Conservation (phyloP, 2,797 vertebrate species). For the Helostoma temminkii region DNA sequence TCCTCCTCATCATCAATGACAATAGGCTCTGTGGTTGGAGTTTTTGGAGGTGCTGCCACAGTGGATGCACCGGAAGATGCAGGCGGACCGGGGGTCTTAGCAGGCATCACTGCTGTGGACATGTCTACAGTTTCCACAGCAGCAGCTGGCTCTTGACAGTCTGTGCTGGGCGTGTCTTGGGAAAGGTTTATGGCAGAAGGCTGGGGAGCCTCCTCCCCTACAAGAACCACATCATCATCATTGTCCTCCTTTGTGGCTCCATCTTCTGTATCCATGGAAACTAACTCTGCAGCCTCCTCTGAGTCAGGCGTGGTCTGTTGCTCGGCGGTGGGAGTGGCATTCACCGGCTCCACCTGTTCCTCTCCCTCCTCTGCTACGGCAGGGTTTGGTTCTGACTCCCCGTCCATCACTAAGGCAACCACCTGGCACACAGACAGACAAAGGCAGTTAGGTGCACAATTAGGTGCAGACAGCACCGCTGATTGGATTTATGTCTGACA, state of each 20-base stretch:
- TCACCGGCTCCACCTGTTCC: conserved; percentile 87
- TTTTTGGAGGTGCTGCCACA: conserved; percentile 71
- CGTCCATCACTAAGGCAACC: conserved; percentile 91
- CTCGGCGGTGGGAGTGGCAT: conserved; percentile 88
- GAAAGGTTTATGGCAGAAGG: conserved; percentile 76
- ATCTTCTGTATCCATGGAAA: conserved; percentile 81
- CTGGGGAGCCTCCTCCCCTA: conserved; percentile 87
- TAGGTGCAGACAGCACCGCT: conserved; percentile 9
- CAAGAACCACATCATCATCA: conserved; percentile 96
- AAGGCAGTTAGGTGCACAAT: conserved; percentile 41
- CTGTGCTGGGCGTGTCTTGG: conserved; percentile 82
- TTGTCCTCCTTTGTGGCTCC: conserved; percentile 84
- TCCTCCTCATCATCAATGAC: conserved; percentile 99
- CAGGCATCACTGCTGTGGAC: conserved; percentile 74
- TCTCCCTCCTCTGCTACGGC: conserved; percentile 80
- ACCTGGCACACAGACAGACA: conserved; percentile 78
- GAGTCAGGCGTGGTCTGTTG: conserved; percentile 82
- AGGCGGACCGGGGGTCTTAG: conserved; percentile 71
- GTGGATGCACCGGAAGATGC: conserved; percentile 71
- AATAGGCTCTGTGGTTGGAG: conserved; percentile 91
- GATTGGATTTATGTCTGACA: conserved; percentile 53
- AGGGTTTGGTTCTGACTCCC: conserved; percentile 86
- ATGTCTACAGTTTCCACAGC: conserved; percentile 66
- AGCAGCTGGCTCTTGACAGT: conserved; percentile 81
- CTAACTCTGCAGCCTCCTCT: conserved; percentile 86